Conservation (phyloP, 1,140 invertebrate genomes). For the Camponotus pennsylvanicus region DNA sequence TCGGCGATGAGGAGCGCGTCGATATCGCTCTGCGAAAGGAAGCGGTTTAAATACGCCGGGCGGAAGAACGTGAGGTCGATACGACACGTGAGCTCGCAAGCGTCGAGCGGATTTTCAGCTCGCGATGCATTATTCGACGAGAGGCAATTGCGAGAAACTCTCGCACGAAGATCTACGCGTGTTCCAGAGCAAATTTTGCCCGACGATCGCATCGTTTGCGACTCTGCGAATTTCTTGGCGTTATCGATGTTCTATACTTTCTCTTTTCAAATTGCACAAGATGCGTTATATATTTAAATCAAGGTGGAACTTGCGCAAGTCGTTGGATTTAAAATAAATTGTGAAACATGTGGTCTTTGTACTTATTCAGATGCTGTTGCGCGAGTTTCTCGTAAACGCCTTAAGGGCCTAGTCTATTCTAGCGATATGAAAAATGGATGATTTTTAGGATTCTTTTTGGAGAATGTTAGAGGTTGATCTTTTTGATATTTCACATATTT, state of each 20-base stretch:
- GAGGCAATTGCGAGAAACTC: not conserved
- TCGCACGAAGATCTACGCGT: no score
- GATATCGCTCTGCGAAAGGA: conserved; percentile 56
- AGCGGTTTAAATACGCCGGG: conserved; percentile 49
- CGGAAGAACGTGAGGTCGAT: conserved; percentile 53
- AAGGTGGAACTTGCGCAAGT: not conserved
- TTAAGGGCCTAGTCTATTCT: no score
- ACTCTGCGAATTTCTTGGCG: not conserved
- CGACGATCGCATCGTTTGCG: not conserved
- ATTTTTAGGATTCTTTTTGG: no score
- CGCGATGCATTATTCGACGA: conserved; percentile 31
- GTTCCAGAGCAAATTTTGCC: no score
- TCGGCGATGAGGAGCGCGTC: conserved; percentile 3
- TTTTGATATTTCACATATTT: no score
- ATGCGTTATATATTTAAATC: not conserved
- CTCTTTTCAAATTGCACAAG: not conserved
- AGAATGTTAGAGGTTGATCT: no score
- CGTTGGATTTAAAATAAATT: not conserved
- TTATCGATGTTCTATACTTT: not conserved
- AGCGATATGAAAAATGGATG: no score
- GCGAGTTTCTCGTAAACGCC: no score
- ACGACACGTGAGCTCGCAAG: conserved; percentile 79
- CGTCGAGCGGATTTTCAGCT: conserved; percentile 72
- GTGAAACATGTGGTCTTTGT: no score
- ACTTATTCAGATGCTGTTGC: no score